Base-by-base conservation (phyloP, 2,888 invertebrate species). In the Crioceris asparagi region DNA sequence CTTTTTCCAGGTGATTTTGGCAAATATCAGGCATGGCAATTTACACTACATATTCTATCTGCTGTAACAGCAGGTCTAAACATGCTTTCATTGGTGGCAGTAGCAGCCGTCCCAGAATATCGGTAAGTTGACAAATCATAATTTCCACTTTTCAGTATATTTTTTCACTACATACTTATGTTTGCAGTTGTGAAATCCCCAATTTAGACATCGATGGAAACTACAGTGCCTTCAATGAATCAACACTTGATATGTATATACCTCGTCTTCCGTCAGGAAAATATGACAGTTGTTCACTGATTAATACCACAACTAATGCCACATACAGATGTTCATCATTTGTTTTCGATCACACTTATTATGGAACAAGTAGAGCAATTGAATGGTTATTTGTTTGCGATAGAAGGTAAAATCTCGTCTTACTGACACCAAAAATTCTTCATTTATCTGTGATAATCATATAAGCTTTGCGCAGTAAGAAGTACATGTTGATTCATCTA, bases 351-450 rank as follows among this genome's bases (percentile, higher is more conserved):
- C 69, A 69, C 6, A 80, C 75, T 0, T 83, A 83, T 53, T 79
- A 82, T 47, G 62, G 74, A 39, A 75, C 79, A 0, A 83, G 86
- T 15, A 72, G 81, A 33, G 76, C 77, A 6, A 84, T 85, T 11
- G 85, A 90, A 60, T 88, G 87, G 87, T 66, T 79, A 55, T 74
- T 87, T 35, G 83, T 88, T 1, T 90, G 90, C 56, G 74, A 79
- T 45, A 40, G 40, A 38, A 50, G 52, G 49, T n/a, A n/a, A n/a
- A n/a, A n/a, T n/a, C n/a, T n/a, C n/a, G n/a, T n/a, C 48, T 38
- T 35, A 37, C n/a, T n/a, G n/a, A n/a, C n/a, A n/a, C n/a, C n/a
- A n/a, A n/a, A n/a, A n/a, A n/a, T n/a, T n/a, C n/a, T n/a, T n/a
- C n/a, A n/a, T n/a, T n/a, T n/a, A n/a, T n/a, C n/a, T n/a, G n/a